Base-by-base conservation (phyloP, 2,113 vertebrate genomes). In the Callithrix jacchus region DNA sequence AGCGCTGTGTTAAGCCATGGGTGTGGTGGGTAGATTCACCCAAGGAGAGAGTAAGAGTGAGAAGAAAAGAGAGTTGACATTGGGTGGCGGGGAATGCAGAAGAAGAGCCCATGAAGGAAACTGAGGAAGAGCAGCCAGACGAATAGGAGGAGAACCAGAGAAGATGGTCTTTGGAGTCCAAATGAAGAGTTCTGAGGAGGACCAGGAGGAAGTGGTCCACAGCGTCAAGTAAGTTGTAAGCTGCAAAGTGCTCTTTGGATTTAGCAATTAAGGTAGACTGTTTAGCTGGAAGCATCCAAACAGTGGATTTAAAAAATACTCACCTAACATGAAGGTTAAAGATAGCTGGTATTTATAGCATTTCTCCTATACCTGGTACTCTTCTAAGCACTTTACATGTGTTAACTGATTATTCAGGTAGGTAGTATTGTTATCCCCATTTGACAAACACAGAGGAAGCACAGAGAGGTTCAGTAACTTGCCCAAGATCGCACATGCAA, bases 151-250 rank as follows among this genome's bases (percentile, higher is more conserved):
- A 96, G 86, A 52, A 56, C 83, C 93, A 93, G 91, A 89, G 97
- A 97, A 97, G 96, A 95, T 94, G 96, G 81, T 96, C 96, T 96
- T 45, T 96, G 97, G 93, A 95, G 40, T 83, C 86, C 94, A 79
- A 3, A 21, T 21, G 94, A 93, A 96, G 96, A 83, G 93, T 80
- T 94, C 97, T 97, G 94, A 90, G 77, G 2, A 96, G 42, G 42
- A 42, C 42, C 42, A 6, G 42, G 42, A 42, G 94, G 86, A 97
- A 49, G 77, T 94, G 96, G 96, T 88, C 93, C 54, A 21, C 94
- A 97, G 93, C 8, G 79, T n/a, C 97, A 96, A 89, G 95, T 96
- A 97, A 97, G 94, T 97, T 80, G 87, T 73, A 74, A 97, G 91
- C 95, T 74, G 91, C 83, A 94, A 89, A 96, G 95, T 95, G 21